Evolutionary conservation across 2,888 invertebrate species (phyloP).

Genomic region (Erebia aethiops): DNA sequence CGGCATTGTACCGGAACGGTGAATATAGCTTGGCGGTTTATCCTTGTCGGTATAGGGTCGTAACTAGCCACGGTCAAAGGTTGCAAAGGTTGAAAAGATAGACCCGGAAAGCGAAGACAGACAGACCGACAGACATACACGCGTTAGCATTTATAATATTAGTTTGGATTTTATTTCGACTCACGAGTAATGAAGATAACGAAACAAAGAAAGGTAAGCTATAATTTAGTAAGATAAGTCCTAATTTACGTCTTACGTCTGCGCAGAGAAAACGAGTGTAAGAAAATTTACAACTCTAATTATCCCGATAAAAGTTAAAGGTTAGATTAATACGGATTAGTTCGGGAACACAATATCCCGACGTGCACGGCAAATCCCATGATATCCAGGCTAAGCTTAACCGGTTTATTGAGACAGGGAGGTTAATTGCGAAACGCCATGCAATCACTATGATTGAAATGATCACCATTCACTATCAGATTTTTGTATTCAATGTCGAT

Average conservation of each 20-base stretch:
- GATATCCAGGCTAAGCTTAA: conserved; percentile 20
- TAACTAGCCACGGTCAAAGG: no score
- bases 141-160: no score
- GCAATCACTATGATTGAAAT: neutral
- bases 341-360: conserved; percentile 3
- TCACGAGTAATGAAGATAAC: no score
- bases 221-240: no score
- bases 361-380: conserved; percentile 21
- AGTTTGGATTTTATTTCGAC: no score
- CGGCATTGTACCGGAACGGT: no score
- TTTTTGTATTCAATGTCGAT: neutral
- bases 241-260: neutral
- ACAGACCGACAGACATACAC: no score
- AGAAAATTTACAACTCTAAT: conserved; percentile 5
- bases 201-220: no score
- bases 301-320: conserved; percentile 6
- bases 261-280: neutral
- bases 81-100: no score
- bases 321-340: conserved; percentile 1
- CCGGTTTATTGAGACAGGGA: neutral
- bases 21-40: no score
- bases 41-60: no score
- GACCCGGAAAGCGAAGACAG: no score
- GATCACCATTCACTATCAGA: neutral
- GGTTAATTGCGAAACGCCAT: neutral